phyloP scores from a whole-genome alignment of 2,888 invertebrate species.

The Tridacna gigas region DNA sequence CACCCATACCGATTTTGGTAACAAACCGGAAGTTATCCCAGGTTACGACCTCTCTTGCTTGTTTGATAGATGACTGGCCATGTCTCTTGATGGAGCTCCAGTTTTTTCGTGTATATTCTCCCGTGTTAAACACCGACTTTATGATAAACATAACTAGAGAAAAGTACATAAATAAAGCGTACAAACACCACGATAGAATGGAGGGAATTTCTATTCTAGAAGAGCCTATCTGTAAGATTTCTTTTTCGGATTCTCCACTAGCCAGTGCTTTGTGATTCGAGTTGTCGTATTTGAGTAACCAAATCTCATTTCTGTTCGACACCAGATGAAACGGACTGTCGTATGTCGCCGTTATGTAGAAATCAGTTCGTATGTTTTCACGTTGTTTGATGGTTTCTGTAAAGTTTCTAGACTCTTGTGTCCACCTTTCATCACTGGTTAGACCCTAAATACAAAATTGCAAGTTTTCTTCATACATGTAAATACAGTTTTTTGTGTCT shows the following conservation, averaged over 20 bases:
- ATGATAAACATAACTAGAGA: not conserved
- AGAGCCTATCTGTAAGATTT: too few species aligned
- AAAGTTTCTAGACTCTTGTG: slow-evolving; percentile 38
- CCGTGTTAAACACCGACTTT: not conserved
- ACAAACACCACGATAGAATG: not conserved
- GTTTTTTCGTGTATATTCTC: not conserved
- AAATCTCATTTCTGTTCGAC: slow-evolving; percentile 45
- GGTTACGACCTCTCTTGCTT: too few species aligned
- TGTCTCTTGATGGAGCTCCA: not conserved
- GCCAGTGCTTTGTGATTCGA: not conserved
- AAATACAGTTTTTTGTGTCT: too few species aligned
- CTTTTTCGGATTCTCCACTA: not conserved
- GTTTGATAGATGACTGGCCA: not conserved
- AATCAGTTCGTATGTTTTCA: slow-evolving; percentile 53
- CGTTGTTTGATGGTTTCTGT: slow-evolving; percentile 36
- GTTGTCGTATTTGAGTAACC: slow-evolving; percentile 51
- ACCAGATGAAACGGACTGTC: slow-evolving; percentile 55
- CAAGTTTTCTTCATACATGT: not conserved
- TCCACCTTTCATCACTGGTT: slow-evolving; percentile 52
- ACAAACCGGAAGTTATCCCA: too few species aligned
- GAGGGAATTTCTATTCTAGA: too few species aligned
- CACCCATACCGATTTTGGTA: too few species aligned
- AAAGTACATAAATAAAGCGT: not conserved
- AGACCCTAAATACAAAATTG: slow-evolving; percentile 34
- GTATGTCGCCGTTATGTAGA: slow-evolving; percentile 53